Evolutionary conservation across 2,797 vertebrate genomes (phyloP), one percentile per base, ranked within the genome.

Genomic region (Leptodactylus fallax): DNA sequence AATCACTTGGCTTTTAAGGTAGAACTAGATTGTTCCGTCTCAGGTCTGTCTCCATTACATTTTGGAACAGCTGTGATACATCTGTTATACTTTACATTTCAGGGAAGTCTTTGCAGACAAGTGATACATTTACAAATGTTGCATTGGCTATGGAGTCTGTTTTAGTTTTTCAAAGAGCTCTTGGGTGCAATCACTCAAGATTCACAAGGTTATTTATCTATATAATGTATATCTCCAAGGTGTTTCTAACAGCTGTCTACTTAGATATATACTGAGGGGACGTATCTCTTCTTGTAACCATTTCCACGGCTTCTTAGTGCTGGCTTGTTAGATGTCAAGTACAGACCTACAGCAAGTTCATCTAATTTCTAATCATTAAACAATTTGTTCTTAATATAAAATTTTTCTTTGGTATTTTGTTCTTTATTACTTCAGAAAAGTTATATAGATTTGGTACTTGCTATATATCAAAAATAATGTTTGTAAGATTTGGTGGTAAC

Each of bases 111-210:
- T 83, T 86, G n/a, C 78, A 77, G 61, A 61, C 88, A 79, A 89
- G 80, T 80, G 80, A 89, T 89, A 86, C 84, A 89, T 86, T 87
- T 83, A 83, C 88, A 89, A 89, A 78, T 79, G 81, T 83, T 78
- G 74, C 63, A 87, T 86, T 86, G 79, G 78, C 81, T 72, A 61
- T 25, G 69, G 67, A 87, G 61, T 25, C 63, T 79, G 80, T 86
- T 89, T 79, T 55, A 74, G 79, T 47, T 85, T 84, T 72, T 85
- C 17, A 86, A 77, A 77, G 72, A 86, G 25, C 85, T 65, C 85
- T 83, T 21, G 85, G 80, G 85, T 89, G 16, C 36, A 89, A 83
- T 86, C 65, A 83, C 61, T 86, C 74, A 55, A 51, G 79, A 87
- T 87, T 89, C 61, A 71, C 80, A 83, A 79, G 49, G 63, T 69